Evolutionary conservation across 2,113 vertebrate species (phyloP).

Genomic region (Heteronetta atricapilla): DNA sequence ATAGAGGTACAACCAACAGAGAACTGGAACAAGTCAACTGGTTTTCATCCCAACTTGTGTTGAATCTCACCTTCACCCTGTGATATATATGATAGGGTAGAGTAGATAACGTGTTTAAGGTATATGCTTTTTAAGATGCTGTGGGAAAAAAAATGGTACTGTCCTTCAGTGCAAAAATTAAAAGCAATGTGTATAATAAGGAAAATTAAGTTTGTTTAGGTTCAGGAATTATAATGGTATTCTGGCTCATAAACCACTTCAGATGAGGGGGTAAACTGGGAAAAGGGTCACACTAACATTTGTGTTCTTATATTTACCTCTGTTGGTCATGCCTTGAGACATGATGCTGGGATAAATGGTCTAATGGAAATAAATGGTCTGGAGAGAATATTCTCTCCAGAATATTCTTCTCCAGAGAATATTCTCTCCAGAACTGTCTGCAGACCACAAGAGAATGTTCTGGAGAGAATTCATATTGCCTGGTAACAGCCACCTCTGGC

Average conservation of each 20-base stretch:
- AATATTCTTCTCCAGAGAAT: too few relatives aligned
- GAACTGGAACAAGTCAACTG: background rate
- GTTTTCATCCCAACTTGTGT: background rate
- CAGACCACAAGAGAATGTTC: background rate
- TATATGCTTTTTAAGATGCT: accelerated
- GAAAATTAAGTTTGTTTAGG: background rate
- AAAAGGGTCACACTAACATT: background rate
- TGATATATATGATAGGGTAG: background rate
- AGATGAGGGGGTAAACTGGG: background rate
- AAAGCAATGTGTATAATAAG: background rate
- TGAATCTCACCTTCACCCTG: background rate
- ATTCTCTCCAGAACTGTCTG: too few relatives aligned
- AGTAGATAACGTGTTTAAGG: background rate
- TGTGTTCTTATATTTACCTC: background rate
- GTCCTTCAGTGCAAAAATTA: background rate
- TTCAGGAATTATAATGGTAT: background rate
- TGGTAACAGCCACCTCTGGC: background rate
- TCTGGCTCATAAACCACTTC: background rate
- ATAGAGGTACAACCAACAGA: background rate
- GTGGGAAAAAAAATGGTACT: background rate
- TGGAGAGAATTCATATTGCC: background rate
- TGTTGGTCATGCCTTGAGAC: background rate
- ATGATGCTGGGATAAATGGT: background rate
- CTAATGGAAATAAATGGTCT: too few relatives aligned
- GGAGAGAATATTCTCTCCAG: too few relatives aligned